These are phyloP conservation scores for Catharus fuscescens DNA, from an alignment of 2,113 vertebrate species.

Conservation along the genomic window DNA sequence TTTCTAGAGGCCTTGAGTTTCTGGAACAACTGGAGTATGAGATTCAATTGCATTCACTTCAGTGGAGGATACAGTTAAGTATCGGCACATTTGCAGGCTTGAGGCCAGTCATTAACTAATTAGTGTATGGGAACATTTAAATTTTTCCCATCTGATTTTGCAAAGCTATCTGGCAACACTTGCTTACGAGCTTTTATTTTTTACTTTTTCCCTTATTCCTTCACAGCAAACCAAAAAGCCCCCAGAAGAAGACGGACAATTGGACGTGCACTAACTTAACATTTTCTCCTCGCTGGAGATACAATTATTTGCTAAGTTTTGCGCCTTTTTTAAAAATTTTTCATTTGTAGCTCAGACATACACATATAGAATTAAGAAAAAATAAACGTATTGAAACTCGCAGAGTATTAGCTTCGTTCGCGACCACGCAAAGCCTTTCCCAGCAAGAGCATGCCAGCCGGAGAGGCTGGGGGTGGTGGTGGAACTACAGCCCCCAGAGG, in stretches of 20 bases:
- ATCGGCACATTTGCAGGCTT: neutral
- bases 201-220: neutral
- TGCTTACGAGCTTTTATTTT: neutral
- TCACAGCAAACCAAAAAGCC: neutral
- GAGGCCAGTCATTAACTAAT: slow-evolving; percentile 32
- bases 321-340: no score
- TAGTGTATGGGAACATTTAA: neutral
- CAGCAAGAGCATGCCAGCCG: fast-evolving
- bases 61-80: slow-evolving; percentile 42
- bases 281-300: neutral
- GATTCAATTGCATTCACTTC: slow-evolving; percentile 59
- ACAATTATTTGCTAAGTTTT: neutral
- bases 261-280: neutral
- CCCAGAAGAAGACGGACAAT: neutral
- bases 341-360: neutral
- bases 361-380: fast-evolving
- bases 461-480: fast-evolving
- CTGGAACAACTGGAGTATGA: slow-evolving; percentile 57
- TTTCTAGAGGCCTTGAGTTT: slow-evolving; percentile 51
- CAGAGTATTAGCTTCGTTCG: neutral
- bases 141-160: slow-evolving; percentile 8
- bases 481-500: slow-evolving; percentile 22
- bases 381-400: neutral
- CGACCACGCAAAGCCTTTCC: neutral
- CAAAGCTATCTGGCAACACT: neutral